Base-by-base conservation (phyloP, 2,888 invertebrate species). In the Rutpela maculata region DNA sequence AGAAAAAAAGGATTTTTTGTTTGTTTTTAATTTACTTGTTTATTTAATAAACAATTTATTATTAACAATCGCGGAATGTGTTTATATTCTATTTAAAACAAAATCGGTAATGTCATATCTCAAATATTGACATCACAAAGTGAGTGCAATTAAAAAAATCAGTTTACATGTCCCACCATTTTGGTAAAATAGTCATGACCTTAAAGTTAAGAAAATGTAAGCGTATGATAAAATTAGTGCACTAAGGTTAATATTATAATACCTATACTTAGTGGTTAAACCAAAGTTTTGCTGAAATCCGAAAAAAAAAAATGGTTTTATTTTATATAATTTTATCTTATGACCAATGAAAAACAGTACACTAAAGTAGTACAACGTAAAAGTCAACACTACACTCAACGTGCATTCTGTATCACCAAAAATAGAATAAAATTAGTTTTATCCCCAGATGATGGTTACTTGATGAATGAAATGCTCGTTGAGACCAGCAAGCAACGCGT, bases 211-310 rank as follows among this genome's bases (percentile, higher is more conserved):
- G 43, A 12, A 50, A 50, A 50, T 6, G 4, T n/a, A 50, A 67
- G 67, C 55, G n/a, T 15, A 26, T 11, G 17, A 55, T 15, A 26
- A 7, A 19, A 59, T 59, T 59, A 69, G 69, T 69, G 35, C 38
- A 18, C n/a, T 18, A 38, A 22, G 6, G 22, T 59, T 62, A 62
- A 22, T 62, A 38, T 50, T 57, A n/a, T n/a, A 17, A 17, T 59
- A 60, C 18, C 50, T 18, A 26, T 26, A 63, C 67, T 50, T 50
- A 72, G 80, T 80, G 80, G 78, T 80, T 80, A 80, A 80, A 80
- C 80, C 80, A 80, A 80, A 80, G 76, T 70, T 75, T 12, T 15
- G 19, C 62, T 76, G 66, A 55, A 50, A 50, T 50, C n/a, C n/a
- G 5, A 15, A 7, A 50, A 7, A 50, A 50, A 50, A 50, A 50